phyloP scores from a whole-genome alignment of 2,797 vertebrate genomes.

The Typhlichthys eigenmanni region DNA sequence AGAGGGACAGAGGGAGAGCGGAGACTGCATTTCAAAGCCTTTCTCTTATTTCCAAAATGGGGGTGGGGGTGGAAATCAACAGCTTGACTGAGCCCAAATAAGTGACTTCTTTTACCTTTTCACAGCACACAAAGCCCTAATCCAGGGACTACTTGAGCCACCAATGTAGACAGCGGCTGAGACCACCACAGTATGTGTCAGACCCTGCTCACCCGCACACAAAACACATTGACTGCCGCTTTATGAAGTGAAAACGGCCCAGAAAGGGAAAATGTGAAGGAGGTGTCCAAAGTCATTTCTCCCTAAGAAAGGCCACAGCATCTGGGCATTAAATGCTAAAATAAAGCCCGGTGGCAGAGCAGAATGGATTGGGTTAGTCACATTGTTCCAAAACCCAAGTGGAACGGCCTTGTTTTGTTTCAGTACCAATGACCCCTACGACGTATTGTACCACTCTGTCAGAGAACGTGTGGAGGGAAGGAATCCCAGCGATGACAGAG shows the following conservation, averaged over 20 bases:
- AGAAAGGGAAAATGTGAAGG: constrained; percentile 88
- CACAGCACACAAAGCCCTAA: constrained; percentile 91
- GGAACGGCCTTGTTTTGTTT: constrained; percentile 88
- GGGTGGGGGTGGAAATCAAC: constrained; percentile 82
- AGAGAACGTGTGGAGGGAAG: constrained; percentile 86
- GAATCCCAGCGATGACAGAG: constrained; percentile 61
- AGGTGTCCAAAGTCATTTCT: constrained; percentile 89
- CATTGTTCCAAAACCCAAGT: constrained; percentile 81
- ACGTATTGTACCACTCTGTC: constrained; percentile 85
- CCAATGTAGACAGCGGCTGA: constrained; percentile 88
- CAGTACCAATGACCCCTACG: constrained; percentile 89
- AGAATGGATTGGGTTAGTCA: constrained; percentile 87
- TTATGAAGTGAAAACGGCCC: constrained; percentile 95
- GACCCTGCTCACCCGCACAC: constrained; percentile 86
- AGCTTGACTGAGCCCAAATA: constrained; percentile 98
- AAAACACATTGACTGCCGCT: constrained; percentile 96
- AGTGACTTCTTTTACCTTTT: constrained; percentile 99
- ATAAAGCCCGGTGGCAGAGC: constrained; percentile 82
- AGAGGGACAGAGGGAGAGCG: constrained; percentile 14
- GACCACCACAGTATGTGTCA: constrained; percentile 92
- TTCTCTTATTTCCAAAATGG: constrained; percentile 82
- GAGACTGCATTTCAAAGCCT: constrained; percentile 86
- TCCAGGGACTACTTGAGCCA: constrained; percentile 95
- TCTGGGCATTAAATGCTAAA: constrained; percentile 90
- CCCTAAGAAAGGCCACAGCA: constrained; percentile 83